Evolutionary conservation across 2,888 invertebrate species (phyloP).

Genomic region (Ctena decussata): DNA sequence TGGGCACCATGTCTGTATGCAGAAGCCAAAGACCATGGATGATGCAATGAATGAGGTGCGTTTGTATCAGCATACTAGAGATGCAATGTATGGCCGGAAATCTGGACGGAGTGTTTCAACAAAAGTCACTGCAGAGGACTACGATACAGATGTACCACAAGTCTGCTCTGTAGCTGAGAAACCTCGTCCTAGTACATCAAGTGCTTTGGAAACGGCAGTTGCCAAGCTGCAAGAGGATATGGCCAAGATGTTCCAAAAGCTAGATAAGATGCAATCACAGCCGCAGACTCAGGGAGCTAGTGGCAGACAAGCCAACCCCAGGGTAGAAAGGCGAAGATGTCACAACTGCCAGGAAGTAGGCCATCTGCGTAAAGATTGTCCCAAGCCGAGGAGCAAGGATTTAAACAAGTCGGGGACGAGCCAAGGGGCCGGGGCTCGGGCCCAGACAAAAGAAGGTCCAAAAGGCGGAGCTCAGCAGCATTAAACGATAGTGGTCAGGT

Average conservation of each 20-base stretch:
- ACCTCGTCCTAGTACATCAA: not conserved
- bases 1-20: constrained; percentile 13
- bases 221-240: not conserved
- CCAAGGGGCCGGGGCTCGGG: not conserved
- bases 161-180: not conserved
- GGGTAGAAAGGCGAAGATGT: constrained; percentile 1
- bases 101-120: not conserved
- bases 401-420: not conserved
- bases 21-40: not conserved
- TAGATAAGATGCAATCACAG: not conserved
- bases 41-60: constrained; percentile 9
- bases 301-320: not conserved
- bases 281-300: too few relatives aligned
- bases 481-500: not conserved
- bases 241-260: not conserved
- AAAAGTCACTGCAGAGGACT: not conserved
- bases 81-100: not conserved
- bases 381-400: not conserved
- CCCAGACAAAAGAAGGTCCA: not conserved
- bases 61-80: constrained; percentile 16
- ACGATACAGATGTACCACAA: not conserved
- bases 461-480: not conserved
- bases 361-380: constrained; percentile 28
- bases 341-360: constrained; percentile 7
- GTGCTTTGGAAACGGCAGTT: too few relatives aligned